Conservation (phyloP, 2,113 vertebrate genomes). For the Pelusios castaneus region DNA sequence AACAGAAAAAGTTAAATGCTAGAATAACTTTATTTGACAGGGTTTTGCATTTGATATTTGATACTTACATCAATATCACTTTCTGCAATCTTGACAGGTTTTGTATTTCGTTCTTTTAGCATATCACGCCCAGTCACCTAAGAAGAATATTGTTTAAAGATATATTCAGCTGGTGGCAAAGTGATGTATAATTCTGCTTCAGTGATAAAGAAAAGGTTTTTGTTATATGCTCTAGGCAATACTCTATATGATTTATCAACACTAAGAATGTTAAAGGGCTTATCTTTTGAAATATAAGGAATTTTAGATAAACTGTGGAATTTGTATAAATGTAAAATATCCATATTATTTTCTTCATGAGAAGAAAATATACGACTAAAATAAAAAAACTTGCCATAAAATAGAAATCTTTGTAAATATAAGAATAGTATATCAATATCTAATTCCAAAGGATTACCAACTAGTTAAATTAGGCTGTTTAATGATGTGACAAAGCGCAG, state of each 20-base stretch:
- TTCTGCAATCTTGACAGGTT: constrained; percentile 95
- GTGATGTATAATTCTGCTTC: not conserved
- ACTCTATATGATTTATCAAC: not conserved
- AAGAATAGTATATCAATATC: not conserved
- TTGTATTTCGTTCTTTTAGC: constrained; percentile 85
- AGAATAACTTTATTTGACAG: not conserved
- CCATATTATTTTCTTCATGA: not conserved
- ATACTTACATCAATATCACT: constrained; percentile 95
- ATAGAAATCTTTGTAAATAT: not conserved
- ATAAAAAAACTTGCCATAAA: not conserved
- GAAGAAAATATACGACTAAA: not conserved
- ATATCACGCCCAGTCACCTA: constrained; percentile 92
- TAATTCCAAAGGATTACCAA: not conserved
- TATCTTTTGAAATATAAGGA: not conserved
- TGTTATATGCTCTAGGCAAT: not conserved
- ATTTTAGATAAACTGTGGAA: not conserved
- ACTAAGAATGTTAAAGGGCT: not conserved
- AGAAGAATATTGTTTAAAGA: constrained; percentile 52
- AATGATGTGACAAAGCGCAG: not conserved
- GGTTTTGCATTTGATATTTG: not conserved
- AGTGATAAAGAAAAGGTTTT: not conserved
- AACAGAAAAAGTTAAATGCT: not conserved
- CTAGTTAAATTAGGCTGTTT: not conserved
- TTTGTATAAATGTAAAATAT: not conserved
- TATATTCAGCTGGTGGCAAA: not conserved